phyloP scores from a whole-genome alignment of 2,888 invertebrate genomes.

The Limenitis camilla region DNA sequence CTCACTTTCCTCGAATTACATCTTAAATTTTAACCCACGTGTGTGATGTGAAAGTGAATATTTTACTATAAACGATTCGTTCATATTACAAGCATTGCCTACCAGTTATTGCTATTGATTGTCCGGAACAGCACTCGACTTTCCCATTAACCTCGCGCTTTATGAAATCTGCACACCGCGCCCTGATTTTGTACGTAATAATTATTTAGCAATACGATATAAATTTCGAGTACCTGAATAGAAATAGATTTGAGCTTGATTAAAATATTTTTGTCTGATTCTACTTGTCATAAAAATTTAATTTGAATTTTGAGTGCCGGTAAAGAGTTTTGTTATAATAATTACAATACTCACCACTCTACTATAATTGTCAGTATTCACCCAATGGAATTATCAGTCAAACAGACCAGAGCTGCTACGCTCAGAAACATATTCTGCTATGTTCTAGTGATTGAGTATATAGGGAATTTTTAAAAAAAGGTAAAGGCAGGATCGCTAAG shows the following conservation, averaged over 20 bases:
- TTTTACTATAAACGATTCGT: constrained; percentile 36
- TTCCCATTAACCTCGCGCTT: constrained; percentile 36
- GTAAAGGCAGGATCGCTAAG: no score
- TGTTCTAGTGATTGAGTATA: no score
- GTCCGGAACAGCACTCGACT: constrained; percentile 32
- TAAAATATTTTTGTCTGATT: no score
- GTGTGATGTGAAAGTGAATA: constrained; percentile 59
- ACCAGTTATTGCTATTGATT: constrained; percentile 40
- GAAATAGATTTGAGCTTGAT: background rate
- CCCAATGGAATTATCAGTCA: no score
- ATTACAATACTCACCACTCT: no score
- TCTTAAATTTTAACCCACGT: constrained; percentile 48
- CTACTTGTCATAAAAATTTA: no score
- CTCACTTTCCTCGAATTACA: constrained; percentile 63
- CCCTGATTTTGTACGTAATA: background rate
- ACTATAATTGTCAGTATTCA: no score
- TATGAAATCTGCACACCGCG: constrained; percentile 18
- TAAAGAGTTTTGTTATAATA: no score
- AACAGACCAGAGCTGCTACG: no score
- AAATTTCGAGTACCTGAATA: background rate
- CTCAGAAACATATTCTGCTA: no score
- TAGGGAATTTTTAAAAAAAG: no score
- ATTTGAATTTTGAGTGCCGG: no score
- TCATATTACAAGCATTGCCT: constrained; percentile 37
- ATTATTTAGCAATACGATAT: background rate